These are phyloP conservation scores for Dyspetes luteomarginatus DNA, from an alignment of 2,888 invertebrate species.

Conservation along the genomic window DNA sequence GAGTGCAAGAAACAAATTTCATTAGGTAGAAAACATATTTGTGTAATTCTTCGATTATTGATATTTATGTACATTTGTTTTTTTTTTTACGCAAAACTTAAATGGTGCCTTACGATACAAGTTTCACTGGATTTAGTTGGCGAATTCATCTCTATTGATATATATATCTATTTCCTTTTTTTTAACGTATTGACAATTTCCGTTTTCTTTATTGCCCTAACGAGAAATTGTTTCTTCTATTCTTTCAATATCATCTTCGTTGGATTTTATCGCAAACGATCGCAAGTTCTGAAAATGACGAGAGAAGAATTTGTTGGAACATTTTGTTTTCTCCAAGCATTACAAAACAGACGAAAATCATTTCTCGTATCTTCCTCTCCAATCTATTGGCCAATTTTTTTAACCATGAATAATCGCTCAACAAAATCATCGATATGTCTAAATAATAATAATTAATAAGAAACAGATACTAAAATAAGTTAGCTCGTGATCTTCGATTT, in stretches of 20 bases:
- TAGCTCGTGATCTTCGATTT: constrained; percentile 1
- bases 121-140: constrained; percentile 50
- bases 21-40: constrained; percentile 64
- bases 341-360: neutral
- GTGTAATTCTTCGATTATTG: constrained; percentile 61
- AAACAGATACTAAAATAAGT: constrained; percentile 51
- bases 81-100: constrained; percentile 44
- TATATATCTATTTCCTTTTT: neutral
- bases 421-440: constrained; percentile 38
- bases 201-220: too few species aligned
- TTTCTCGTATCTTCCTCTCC: neutral
- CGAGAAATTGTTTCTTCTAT: too few species aligned
- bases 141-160: constrained; percentile 30
- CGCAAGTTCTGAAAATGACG: too few species aligned
- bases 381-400: neutral
- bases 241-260: neutral
- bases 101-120: constrained; percentile 53
- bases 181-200: too few species aligned
- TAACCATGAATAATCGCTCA: constrained; percentile 32
- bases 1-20: neutral
- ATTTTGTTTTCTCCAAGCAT: neutral
- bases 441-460: constrained; percentile 54
- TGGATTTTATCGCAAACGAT: too few species aligned
- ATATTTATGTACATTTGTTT: constrained; percentile 63
- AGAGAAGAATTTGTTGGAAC: neutral